Conservation (phyloP, 2,888 invertebrate species). For the Falcaria lacertinaria region DNA sequence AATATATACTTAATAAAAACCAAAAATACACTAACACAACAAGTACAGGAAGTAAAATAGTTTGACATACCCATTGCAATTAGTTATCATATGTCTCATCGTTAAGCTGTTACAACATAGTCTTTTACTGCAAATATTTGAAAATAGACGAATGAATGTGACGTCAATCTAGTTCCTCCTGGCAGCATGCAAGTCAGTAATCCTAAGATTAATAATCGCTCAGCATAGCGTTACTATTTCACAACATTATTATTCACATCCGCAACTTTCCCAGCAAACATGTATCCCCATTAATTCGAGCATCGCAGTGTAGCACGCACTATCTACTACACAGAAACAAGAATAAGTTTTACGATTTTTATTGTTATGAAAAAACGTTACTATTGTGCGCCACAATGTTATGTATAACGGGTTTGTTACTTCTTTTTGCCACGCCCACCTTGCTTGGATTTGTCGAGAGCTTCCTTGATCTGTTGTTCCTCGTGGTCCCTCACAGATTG, state of each 20-base stretch:
- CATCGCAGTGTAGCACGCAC: background rate
- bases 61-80: background rate
- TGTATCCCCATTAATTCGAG: background rate
- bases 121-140: background rate
- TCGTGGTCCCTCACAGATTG: constrained; percentile 79
- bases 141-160: background rate
- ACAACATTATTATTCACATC: background rate
- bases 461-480: constrained; percentile 84
- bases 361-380: constrained; percentile 34
- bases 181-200: background rate
- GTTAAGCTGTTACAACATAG: background rate
- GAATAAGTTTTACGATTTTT: constrained; percentile 46
- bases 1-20: too few relatives aligned
- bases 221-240: background rate
- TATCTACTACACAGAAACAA: constrained; percentile 18
- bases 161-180: too few relatives aligned
- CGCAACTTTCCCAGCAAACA: background rate
- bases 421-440: constrained; percentile 68
- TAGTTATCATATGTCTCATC: background rate
- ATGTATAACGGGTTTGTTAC: constrained; percentile 25
- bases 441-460: constrained; percentile 85
- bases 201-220: background rate
- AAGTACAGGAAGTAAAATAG: background rate
- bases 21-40: background rate
- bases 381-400: constrained; percentile 29